phyloP scores from a whole-genome alignment of 2,113 vertebrate genomes.

The Onychostruthus taczanowskii region DNA sequence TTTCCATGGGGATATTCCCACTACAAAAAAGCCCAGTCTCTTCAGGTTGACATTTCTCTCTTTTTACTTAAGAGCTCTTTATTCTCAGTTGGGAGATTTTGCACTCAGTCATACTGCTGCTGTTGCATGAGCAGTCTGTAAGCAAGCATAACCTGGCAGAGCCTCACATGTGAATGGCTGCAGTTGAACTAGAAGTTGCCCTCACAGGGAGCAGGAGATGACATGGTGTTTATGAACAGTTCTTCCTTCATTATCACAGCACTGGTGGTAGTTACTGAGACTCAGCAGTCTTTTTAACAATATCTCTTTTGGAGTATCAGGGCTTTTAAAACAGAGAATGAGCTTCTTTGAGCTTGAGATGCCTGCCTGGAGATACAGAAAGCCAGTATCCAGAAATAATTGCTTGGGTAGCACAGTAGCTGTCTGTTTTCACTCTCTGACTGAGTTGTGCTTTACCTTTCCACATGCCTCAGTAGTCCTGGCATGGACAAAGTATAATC shows the following conservation, averaged over 20 bases:
- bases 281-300: background rate
- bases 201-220: background rate
- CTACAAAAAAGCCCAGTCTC: background rate
- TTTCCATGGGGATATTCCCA: background rate
- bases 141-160: background rate
- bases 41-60: background rate
- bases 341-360: background rate
- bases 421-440: background rate
- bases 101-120: background rate
- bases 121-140: background rate
- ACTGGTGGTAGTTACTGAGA: background rate
- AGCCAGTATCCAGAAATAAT: background rate
- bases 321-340: background rate
- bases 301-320: background rate
- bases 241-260: background rate
- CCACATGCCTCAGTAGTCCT: background rate
- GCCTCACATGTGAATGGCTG: background rate
- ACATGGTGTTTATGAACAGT: accelerated
- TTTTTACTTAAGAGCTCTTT: background rate
- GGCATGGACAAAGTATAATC: accelerated
- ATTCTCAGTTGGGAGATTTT: background rate
- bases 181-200: background rate
- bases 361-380: background rate
- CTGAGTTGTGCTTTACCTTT: background rate
- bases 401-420: background rate